A percentile compares a stretch with the other conserved stretches of the same genome.
phyloP scores from a whole-genome alignment of 2,888 invertebrate genomes.

The Phytoseiulus persimilis region DNA sequence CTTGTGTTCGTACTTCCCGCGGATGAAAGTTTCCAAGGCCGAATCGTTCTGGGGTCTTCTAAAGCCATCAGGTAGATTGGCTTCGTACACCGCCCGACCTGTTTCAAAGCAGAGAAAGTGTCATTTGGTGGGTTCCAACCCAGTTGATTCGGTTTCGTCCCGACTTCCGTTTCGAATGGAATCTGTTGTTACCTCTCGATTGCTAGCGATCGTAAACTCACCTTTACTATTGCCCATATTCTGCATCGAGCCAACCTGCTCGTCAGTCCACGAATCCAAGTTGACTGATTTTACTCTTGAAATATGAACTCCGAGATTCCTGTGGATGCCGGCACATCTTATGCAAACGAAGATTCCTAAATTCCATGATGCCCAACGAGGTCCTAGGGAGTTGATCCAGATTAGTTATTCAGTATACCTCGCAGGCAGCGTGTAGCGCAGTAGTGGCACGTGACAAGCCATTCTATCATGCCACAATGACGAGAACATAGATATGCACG shows the following conservation, averaged over 20 bases:
- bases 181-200: background rate
- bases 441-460: background rate
- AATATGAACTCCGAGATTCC: conserved; percentile 96
- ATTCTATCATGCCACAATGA: background rate
- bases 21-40: conserved; percentile 82
- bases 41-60: conserved; percentile 89
- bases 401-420: background rate
- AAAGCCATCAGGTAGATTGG: conserved; percentile 88
- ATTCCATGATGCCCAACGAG: conserved; percentile 99
- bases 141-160: background rate
- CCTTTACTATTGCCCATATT: conserved; percentile 91
- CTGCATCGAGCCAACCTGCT: conserved; percentile 85
- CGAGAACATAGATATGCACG: conserved; percentile 8
- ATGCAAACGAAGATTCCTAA: conserved; percentile 96
- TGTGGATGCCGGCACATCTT: conserved; percentile 95
- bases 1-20: conserved; percentile 96
- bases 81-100: conserved; percentile 93
- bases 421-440: background rate
- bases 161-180: background rate
- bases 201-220: background rate
- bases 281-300: conserved; percentile 97
- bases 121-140: background rate
- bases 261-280: conserved; percentile 94
- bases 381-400: conserved; percentile 59
- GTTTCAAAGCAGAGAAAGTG: conserved; percentile 43